Evolutionary conservation across 1,140 invertebrate species (phyloP).

Genomic region (Ditylenchus dipsaci): DNA sequence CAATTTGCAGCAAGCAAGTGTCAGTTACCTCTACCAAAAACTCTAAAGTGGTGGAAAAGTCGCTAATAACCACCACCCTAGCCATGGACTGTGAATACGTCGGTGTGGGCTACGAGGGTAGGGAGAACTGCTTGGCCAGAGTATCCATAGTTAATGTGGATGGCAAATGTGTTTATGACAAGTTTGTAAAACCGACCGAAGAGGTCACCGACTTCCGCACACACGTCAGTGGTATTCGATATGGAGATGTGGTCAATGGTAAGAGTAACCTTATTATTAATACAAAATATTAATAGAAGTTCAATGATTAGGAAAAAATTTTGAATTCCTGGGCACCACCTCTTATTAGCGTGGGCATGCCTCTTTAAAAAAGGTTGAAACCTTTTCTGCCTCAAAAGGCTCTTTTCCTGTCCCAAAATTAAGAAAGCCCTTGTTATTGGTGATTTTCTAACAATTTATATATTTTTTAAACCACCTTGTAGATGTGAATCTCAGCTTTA

Average conservation of each 20-base stretch:
- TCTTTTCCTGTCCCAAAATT: too few relatives aligned
- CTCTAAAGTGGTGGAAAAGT: neutral
- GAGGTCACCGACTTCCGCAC: conserved; percentile 78
- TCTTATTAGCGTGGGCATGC: too few relatives aligned
- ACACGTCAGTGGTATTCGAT: conserved; percentile 77
- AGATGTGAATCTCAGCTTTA: too few relatives aligned
- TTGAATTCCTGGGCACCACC: too few relatives aligned
- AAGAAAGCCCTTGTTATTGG: too few relatives aligned
- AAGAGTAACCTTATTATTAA: too few relatives aligned
- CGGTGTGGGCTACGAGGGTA: conserved; percentile 67
- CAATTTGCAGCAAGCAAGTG: neutral
- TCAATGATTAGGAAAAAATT: too few relatives aligned
- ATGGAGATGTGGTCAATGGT: conserved; percentile 67
- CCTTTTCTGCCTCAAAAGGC: too few relatives aligned
- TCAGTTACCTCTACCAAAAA: neutral
- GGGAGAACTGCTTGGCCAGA: conserved; percentile 67
- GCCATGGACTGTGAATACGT: conserved; percentile 97
- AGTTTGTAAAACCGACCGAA: conserved; percentile 77
- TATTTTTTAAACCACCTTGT: too few relatives aligned
- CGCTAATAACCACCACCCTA: conserved; percentile 58
- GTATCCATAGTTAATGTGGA: conserved; percentile 84
- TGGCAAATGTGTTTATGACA: conserved; percentile 82
- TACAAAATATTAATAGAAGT: too few relatives aligned
- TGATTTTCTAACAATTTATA: too few relatives aligned
- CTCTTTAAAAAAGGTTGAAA: too few relatives aligned